Evolutionary conservation across 2,797 vertebrate species (phyloP).

Genomic region (Tragopan temminckii): DNA sequence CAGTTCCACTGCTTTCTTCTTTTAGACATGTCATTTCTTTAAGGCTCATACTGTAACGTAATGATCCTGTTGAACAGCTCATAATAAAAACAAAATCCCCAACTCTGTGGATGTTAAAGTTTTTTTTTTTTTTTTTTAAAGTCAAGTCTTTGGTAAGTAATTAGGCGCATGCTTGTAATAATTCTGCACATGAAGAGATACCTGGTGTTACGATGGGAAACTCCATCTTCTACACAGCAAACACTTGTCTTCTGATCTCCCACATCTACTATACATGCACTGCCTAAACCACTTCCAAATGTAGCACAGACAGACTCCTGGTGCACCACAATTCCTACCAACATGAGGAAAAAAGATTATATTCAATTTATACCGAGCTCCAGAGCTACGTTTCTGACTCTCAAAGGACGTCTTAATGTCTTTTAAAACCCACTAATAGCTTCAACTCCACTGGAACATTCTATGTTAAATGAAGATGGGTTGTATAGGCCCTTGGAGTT

Average conservation of each 20-base stretch:
- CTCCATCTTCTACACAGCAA: slow-evolving; percentile 96
- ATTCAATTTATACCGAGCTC: background rate
- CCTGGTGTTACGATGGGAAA: slow-evolving; percentile 97
- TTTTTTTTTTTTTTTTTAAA: background rate
- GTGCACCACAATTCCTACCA: slow-evolving; percentile 92
- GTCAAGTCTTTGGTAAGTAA: background rate
- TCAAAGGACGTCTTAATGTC: background rate
- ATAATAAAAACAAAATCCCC: background rate
- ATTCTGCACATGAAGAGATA: slow-evolving; percentile 35
- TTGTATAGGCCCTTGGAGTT: background rate
- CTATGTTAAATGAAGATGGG: background rate
- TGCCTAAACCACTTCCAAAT: slow-evolving; percentile 95
- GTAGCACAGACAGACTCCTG: slow-evolving; percentile 97
- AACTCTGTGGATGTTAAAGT: background rate
- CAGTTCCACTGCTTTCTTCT: background rate
- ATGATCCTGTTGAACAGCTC: background rate
- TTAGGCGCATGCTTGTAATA: background rate
- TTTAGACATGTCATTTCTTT: background rate
- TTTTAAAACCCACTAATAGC: background rate
- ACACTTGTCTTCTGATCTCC: slow-evolving; percentile 98
- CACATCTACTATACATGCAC: slow-evolving; percentile 95
- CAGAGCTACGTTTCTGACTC: background rate
- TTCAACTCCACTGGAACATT: background rate
- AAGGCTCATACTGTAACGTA: background rate
- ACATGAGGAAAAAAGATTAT: background rate